Percentiles rank a stretch among this genome's conserved stretches.
These are phyloP conservation scores for Platyura marginata DNA, from an alignment of 1,140 invertebrate genomes.

Conservation along the genomic window DNA sequence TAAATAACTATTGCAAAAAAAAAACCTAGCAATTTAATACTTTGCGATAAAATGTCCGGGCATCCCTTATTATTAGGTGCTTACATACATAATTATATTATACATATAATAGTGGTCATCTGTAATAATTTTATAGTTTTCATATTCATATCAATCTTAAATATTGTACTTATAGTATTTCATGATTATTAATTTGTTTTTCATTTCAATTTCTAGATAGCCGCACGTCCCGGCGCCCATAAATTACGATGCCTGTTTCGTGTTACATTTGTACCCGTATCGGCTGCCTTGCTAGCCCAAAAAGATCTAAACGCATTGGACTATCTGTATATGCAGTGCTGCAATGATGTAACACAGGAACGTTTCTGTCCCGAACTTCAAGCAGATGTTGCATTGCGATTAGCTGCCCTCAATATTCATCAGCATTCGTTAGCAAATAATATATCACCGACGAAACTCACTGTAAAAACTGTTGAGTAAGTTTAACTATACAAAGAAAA, in stretches of 20 bases:
- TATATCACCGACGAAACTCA: conserved; percentile 52
- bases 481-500: conserved; percentile 28
- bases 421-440: conserved; percentile 70
- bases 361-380: conserved; percentile 77
- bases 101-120: too few relatives aligned
- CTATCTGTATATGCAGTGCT: conserved; percentile 80
- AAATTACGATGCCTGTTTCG: conserved; percentile 77
- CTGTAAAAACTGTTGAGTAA: conserved; percentile 75
- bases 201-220: conserved; percentile 71
- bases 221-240: conserved; percentile 67
- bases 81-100: too few relatives aligned
- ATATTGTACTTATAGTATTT: too few relatives aligned
- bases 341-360: conserved; percentile 83
- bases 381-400: conserved; percentile 63
- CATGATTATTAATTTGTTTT: too few relatives aligned
- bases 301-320: conserved; percentile 70
- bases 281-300: conserved; percentile 63
- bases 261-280: conserved; percentile 70
- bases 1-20: too few relatives aligned
- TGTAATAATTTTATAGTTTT: too few relatives aligned
- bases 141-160: too few relatives aligned
- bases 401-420: conserved; percentile 79
- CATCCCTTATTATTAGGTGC: too few relatives aligned
- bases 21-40: too few relatives aligned
- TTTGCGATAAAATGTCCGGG: too few relatives aligned